Percentiles rank a stretch among this genome's conserved stretches.
Conservation (phyloP, 2,797 vertebrate genomes). For the Silurus lanzhouensis region DNA sequence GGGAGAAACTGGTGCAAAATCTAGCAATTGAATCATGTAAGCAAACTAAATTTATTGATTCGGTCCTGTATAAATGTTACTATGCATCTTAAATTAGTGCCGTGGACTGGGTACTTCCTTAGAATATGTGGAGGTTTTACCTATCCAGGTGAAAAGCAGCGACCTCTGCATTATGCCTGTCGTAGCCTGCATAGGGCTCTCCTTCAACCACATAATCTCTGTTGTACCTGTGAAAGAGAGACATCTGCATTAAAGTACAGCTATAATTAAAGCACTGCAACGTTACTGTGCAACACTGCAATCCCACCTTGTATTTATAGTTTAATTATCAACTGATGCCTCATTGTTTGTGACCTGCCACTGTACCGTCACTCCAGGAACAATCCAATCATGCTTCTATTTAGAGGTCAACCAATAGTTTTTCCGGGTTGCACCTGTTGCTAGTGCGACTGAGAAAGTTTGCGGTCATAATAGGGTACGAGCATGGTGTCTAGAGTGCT, state of each 20-base stretch:
- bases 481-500: too few relatives aligned
- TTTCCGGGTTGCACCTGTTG: too few relatives aligned
- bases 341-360: too few relatives aligned
- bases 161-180: conserved; percentile 96
- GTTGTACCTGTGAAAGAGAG: conserved; percentile 79
- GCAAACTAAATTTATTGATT: background rate
- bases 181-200: conserved; percentile 95
- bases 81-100: background rate
- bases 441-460: too few relatives aligned
- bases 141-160: conserved; percentile 97
- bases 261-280: background rate
- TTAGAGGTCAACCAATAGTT: too few relatives aligned
- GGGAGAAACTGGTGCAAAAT: background rate
- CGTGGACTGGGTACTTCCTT: background rate
- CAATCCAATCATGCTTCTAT: too few relatives aligned
- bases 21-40: background rate
- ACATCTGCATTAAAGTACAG: background rate
- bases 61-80: background rate
- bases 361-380: too few relatives aligned
- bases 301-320: too few relatives aligned
- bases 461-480: too few relatives aligned
- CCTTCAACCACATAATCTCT: conserved; percentile 92
- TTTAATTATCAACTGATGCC: too few relatives aligned
- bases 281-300: background rate
- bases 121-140: conserved; percentile 62